Evolutionary conservation across 2,797 vertebrate genomes (phyloP).

Genomic region (Megalops cyprinoides): DNA sequence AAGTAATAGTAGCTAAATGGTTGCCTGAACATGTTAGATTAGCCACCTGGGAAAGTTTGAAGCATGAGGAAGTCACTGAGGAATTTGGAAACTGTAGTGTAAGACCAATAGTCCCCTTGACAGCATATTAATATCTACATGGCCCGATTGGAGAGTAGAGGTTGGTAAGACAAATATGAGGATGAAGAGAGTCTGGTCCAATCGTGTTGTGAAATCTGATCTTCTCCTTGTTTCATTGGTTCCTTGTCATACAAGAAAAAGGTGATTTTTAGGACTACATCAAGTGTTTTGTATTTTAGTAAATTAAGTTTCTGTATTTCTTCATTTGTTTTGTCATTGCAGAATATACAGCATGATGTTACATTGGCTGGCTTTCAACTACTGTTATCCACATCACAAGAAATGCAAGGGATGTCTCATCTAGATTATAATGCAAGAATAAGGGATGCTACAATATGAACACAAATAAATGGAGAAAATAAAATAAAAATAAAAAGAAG

Average conservation of each 20-base stretch:
- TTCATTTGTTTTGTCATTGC: too few species aligned
- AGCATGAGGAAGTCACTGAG: slow-evolving; percentile 49
- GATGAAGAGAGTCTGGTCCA: slow-evolving; percentile 19
- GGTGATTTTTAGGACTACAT: too few species aligned
- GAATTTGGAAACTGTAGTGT: slow-evolving; percentile 45
- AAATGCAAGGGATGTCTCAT: background rate
- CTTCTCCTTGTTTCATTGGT: background rate
- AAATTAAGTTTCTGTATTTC: too few species aligned
- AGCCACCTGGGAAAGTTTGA: slow-evolving; percentile 40
- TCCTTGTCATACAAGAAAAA: background rate
- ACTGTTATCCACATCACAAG: too few species aligned
- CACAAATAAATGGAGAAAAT: too few species aligned
- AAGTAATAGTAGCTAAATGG: too few species aligned
- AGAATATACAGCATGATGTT: too few species aligned
- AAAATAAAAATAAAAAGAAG: background rate
- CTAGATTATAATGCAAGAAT: too few species aligned
- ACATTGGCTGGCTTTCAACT: too few species aligned
- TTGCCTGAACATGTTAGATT: slow-evolving; percentile 46
- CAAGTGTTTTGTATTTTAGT: too few species aligned
- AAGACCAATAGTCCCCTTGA: slow-evolving; percentile 53
- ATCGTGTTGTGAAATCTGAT: background rate
- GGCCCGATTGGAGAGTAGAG: slow-evolving; percentile 34
- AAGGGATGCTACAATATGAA: too few species aligned
- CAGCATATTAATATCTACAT: slow-evolving; percentile 57
- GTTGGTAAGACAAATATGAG: slow-evolving; percentile 31